A percentile compares a stretch with the other conserved stretches of the same genome.
phyloP scores from a whole-genome alignment of 2,888 invertebrate species.

The Drosophila gaucha region DNA sequence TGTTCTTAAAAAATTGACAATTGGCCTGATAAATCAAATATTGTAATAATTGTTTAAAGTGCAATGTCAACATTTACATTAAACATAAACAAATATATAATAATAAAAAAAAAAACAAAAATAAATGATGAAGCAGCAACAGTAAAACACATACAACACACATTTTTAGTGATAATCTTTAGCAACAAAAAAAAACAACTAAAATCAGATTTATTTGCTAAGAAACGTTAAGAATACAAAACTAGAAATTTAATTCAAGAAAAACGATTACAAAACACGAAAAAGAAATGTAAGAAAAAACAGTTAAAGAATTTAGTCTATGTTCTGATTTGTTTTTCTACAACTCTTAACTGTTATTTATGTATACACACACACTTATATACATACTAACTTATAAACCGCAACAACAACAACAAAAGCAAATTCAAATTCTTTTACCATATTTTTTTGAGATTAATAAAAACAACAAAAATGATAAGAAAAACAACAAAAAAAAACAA shows the following conservation, averaged over 20 bases:
- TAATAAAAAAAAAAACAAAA: constrained; percentile 19
- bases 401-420: constrained; percentile 18
- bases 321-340: constrained; percentile 39
- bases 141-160: constrained; percentile 37
- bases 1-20: constrained; percentile 25
- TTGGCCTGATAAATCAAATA: constrained; percentile 45
- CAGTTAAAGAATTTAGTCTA: no score
- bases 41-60: no score
- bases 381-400: constrained; percentile 22
- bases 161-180: constrained; percentile 76
- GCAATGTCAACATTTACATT: constrained; percentile 54
- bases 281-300: constrained; percentile 1
- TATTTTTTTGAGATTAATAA: constrained; percentile 27
- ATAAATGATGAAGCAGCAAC: constrained; percentile 21
- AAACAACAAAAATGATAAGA: constrained; percentile 1
- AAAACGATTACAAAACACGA: neutral
- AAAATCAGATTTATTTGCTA: constrained; percentile 68
- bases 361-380: constrained; percentile 49
- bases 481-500: constrained; percentile 22
- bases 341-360: constrained; percentile 60
- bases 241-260: constrained; percentile 21
- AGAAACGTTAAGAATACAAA: constrained; percentile 37
- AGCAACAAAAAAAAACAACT: constrained; percentile 36
- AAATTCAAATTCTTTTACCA: constrained; percentile 52
- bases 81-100: constrained; percentile 32